Base-by-base conservation (phyloP, 2,888 invertebrate genomes). In the Rotaria socialis region DNA sequence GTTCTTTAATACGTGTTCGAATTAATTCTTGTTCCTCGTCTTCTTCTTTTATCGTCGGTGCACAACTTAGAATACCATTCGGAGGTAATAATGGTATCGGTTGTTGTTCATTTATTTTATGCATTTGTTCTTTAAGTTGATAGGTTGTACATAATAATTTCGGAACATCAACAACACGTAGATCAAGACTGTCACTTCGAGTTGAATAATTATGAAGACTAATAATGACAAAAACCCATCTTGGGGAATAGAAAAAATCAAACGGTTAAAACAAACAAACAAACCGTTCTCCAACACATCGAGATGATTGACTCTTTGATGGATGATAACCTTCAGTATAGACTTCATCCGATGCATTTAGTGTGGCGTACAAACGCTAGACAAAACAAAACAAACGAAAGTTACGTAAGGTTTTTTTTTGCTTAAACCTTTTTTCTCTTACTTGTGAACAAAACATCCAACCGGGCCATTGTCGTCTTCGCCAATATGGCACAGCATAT, bases 361-460 rank as follows among this genome's bases (percentile, higher is more conserved):
- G 7, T 47, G 47, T 19, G 14, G 80, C 47, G 47, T 80, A 80
- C 24, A 80, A 47, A 47, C 80, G 80, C 80, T 80, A 80, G n/a
- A 80, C 11, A 14, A 43, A 47, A 4, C 11, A 43, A 43, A 14
- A 80, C 14, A 52, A 52, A 52, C 16, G 52, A 16, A 8, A 16
- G 16, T 16, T 16, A 16, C 16, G 52, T 16, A 47, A 47, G 19
- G 14, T 47, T 7, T 11, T 41, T 43, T 41, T 47, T 14, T 47
- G 14, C 10, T 24, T 41, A 1, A 24, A 80, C 43, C 6, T 24
- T 14, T 24, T 4, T 24, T 47, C 22, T 11, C 24, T 14, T 80
- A 80, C 80, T 47, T 80, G 80, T 19, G 47, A 47, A 80, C 47
- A 47, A 80, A 80, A 80, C 80, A 80, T 80, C 80, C 80, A 80